These are phyloP conservation scores for Poeciliopsis infans DNA, from an alignment of 2,797 vertebrate genomes.

Conservation along the genomic window DNA sequence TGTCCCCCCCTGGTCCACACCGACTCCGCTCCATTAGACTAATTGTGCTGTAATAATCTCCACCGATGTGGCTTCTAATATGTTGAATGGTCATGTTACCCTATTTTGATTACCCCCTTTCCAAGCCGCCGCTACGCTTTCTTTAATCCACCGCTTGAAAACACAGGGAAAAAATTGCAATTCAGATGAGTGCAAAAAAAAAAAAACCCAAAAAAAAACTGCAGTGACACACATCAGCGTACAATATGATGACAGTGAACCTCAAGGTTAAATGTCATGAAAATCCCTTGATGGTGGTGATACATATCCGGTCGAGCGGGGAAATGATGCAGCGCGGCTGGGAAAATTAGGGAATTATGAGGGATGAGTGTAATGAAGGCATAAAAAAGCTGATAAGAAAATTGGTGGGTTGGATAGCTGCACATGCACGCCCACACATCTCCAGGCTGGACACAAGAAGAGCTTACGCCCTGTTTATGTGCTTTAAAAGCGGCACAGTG, in stretches of 20 bases:
- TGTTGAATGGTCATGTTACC: slow-evolving; percentile 80
- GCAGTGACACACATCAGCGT: slow-evolving; percentile 64
- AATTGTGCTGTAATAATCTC: slow-evolving; percentile 86
- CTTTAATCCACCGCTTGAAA: slow-evolving; percentile 75
- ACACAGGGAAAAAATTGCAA: slow-evolving; percentile 60
- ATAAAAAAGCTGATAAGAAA: slow-evolving; percentile 1
- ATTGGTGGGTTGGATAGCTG: slow-evolving; percentile 2
- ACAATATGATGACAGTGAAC: slow-evolving; percentile 70
- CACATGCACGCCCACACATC: slow-evolving; percentile 10
- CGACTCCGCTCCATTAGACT: slow-evolving; percentile 83
- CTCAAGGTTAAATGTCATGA: slow-evolving; percentile 74
- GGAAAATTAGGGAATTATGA: slow-evolving; percentile 41
- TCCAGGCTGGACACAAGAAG: slow-evolving; percentile 27
- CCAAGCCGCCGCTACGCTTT: slow-evolving; percentile 64
- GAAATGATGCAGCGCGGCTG: slow-evolving; percentile 19
- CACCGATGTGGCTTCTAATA: slow-evolving; percentile 83
- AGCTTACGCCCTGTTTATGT: slow-evolving; percentile 32
- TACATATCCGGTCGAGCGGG: slow-evolving; percentile 41
- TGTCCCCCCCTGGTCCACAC: slow-evolving; percentile 64
- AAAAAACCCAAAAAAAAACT: no score
- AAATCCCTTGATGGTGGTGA: slow-evolving; percentile 61
- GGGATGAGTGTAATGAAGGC: slow-evolving; percentile 23
- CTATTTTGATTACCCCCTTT: slow-evolving; percentile 84
- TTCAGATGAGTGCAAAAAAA: slow-evolving; percentile 75
- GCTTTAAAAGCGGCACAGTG: slow-evolving; percentile 29